Conservation (phyloP, 2,797 vertebrate genomes). For the Phoebastria nigripes region DNA sequence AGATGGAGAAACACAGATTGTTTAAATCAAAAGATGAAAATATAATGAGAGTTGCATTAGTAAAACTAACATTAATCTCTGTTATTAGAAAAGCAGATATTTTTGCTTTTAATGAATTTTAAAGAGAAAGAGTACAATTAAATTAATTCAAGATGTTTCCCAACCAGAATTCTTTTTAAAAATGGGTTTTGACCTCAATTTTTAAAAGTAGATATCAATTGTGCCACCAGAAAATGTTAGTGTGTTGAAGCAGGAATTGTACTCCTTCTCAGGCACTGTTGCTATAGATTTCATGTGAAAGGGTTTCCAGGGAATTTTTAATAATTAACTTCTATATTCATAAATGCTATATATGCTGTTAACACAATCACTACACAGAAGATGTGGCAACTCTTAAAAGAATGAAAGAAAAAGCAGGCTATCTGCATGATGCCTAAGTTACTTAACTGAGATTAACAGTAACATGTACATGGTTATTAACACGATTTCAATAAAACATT, state of each 20-base stretch:
- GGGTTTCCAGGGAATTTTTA: background rate
- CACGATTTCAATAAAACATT: background rate
- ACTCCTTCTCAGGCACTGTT: background rate
- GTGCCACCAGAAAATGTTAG: background rate
- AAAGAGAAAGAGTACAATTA: background rate
- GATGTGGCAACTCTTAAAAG: background rate
- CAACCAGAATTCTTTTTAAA: background rate
- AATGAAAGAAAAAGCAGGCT: background rate
- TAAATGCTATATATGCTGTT: background rate
- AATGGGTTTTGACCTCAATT: background rate
- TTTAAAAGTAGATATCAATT: background rate
- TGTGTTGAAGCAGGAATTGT: background rate
- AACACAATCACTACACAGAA: background rate
- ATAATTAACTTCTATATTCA: background rate
- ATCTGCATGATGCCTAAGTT: background rate
- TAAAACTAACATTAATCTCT: slow-evolving; percentile 40
- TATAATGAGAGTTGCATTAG: slow-evolving; percentile 24
- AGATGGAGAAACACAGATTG: slow-evolving; percentile 20
- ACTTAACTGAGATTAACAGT: background rate
- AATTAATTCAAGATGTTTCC: background rate
- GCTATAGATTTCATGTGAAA: background rate
- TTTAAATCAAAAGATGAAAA: slow-evolving; percentile 62
- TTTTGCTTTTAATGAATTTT: slow-evolving; percentile 2
- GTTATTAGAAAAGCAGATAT: slow-evolving; percentile 7
- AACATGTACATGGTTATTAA: background rate